A percentile compares a stretch with the other conserved stretches of the same genome.
These are phyloP conservation scores for Nylanderia fulva DNA, from an alignment of 1,140 invertebrate species.

Conservation along the genomic window DNA sequence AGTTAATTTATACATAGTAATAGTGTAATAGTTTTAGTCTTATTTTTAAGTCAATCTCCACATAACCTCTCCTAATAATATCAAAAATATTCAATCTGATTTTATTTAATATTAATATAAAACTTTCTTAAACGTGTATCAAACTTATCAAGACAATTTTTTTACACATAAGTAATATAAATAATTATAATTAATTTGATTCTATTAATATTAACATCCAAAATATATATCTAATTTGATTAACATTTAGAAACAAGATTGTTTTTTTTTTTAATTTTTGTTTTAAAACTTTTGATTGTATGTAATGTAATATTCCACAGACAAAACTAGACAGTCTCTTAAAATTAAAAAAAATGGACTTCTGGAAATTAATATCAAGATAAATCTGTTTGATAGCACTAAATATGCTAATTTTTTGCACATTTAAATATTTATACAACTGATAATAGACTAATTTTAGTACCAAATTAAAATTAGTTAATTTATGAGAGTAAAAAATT, in stretches of 20 bases:
- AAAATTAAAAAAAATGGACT: not conserved
- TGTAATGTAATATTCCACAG: too few relatives aligned
- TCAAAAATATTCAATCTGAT: not conserved
- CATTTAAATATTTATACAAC: not conserved
- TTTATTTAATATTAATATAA: not conserved
- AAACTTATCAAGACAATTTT: not conserved
- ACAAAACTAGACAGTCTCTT: too few relatives aligned
- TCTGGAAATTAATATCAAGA: not conserved
- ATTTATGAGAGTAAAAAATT: not conserved
- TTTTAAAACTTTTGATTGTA: too few relatives aligned
- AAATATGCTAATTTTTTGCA: not conserved
- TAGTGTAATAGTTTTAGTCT: not conserved
- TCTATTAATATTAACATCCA: not conserved
- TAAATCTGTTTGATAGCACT: not conserved
- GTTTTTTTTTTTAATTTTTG: not conserved
- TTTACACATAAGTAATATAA: not conserved
- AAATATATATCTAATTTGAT: too few relatives aligned
- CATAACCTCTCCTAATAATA: not conserved
- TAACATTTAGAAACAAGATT: too few relatives aligned
- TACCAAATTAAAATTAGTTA: not conserved
- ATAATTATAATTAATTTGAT: conserved; percentile 2
- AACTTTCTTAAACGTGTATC: not conserved
- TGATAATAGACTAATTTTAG: not conserved
- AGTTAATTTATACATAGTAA: not conserved
- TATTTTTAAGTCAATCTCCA: not conserved